Percentiles rank a stretch among this genome's conserved stretches.
Evolutionary conservation across 2,888 invertebrate species (phyloP).

Genomic region (Calameuta pallipes): DNA sequence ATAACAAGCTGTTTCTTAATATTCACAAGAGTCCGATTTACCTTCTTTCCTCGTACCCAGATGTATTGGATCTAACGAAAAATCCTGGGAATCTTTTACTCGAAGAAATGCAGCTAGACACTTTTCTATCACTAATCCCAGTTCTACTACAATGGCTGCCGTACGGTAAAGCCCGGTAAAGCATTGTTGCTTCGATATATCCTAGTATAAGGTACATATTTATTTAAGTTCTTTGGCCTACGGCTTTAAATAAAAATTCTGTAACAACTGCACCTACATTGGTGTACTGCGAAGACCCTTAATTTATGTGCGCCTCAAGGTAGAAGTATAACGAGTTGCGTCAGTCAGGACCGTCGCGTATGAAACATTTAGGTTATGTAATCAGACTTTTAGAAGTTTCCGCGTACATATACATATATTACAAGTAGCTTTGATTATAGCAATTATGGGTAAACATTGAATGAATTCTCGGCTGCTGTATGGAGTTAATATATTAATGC

Average conservation of each 20-base stretch:
- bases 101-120: background rate
- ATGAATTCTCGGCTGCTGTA: background rate
- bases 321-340: background rate
- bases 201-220: background rate
- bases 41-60: background rate
- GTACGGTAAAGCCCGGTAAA: no score
- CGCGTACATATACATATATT: background rate
- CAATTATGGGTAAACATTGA: background rate
- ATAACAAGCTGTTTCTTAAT: background rate
- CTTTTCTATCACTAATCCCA: no score
- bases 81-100: background rate
- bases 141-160: no score
- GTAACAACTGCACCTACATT: background rate
- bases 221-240: background rate
- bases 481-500: background rate
- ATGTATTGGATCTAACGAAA: background rate
- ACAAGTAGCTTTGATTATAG: background rate
- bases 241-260: background rate
- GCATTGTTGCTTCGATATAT: background rate
- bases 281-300: background rate
- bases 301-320: background rate
- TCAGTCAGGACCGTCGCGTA: background rate
- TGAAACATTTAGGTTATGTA: background rate
- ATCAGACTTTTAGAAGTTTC: background rate
- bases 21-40: background rate